Evolutionary conservation across 1,140 invertebrate genomes (phyloP).

Genomic region (Drosophila kohkoa): DNA sequence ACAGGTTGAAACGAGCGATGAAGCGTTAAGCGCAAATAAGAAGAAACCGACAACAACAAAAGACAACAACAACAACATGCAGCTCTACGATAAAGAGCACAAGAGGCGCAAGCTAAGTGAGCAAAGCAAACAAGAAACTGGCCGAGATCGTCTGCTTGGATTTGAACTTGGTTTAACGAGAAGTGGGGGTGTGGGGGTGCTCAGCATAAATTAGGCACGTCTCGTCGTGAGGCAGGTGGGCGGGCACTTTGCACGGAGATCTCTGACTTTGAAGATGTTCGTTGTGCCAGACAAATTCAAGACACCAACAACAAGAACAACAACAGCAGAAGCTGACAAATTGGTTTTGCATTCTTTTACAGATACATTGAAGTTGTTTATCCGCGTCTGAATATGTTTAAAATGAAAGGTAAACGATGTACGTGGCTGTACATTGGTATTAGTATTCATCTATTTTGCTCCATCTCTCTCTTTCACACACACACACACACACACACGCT

Average conservation of each 20-base stretch:
- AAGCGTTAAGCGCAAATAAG: constrained; percentile 52
- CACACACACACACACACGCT: too few species aligned
- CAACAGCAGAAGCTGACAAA: constrained; percentile 6
- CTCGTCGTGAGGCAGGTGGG: constrained; percentile 46
- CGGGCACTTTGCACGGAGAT: constrained; percentile 29
- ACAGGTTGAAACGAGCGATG: constrained; percentile 66
- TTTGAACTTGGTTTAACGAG: constrained; percentile 37
- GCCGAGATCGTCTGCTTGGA: constrained; percentile 45
- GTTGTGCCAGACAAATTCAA: constrained; percentile 21
- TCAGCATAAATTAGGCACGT: constrained; percentile 47
- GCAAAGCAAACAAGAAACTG: constrained; percentile 38
- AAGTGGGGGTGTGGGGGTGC: background rate
- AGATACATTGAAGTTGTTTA: constrained; percentile 2
- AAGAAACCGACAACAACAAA: constrained; percentile 25
- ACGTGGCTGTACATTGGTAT: constrained; percentile 31
- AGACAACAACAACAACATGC: constrained; percentile 5
- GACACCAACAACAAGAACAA: constrained; percentile 8
- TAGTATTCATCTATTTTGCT: constrained; percentile 20
- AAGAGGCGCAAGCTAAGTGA: constrained; percentile 36
- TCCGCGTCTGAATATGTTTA: constrained; percentile 15
- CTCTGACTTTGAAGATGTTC: constrained; percentile 29
- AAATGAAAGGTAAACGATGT: constrained; percentile 46
- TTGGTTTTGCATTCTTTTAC: constrained; percentile 43
- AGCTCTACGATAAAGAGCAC: constrained; percentile 15
- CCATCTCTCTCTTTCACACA: background rate